Evolutionary conservation across 2,113 vertebrate species (phyloP).

Genomic region (Cryptoleucopteryx plumbea): DNA sequence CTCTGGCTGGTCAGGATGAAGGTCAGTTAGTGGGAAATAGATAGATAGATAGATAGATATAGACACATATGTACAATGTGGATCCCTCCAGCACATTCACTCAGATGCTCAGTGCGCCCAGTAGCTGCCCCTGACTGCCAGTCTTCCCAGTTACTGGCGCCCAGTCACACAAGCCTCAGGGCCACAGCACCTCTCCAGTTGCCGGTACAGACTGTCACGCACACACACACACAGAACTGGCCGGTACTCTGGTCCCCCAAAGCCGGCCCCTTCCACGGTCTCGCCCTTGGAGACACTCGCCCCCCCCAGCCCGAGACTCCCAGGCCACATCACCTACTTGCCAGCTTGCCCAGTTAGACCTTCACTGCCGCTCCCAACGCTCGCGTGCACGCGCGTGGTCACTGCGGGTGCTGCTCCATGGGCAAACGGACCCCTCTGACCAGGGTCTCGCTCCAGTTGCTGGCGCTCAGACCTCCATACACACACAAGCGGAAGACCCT

Average conservation of each 20-base stretch:
- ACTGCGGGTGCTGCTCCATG: not conserved
- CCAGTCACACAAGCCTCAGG: not conserved
- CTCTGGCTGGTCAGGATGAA: not conserved
- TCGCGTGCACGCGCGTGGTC: fast-evolving
- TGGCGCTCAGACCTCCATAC: not conserved
- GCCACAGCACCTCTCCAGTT: not conserved
- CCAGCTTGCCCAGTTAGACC: not conserved
- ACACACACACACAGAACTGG: not conserved
- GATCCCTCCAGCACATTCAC: not conserved
- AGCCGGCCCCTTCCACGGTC: not conserved
- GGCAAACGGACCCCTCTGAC: not conserved
- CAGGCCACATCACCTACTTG: not conserved
- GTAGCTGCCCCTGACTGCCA: not conserved
- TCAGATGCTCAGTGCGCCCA: not conserved
- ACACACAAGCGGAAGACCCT: not conserved
- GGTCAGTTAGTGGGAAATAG: not conserved
- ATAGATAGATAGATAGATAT: not conserved
- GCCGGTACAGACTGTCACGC: fast-evolving
- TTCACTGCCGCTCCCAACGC: not conserved
- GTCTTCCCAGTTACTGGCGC: not conserved
- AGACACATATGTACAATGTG: too few relatives aligned
- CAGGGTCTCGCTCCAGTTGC: not conserved
- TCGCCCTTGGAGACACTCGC: not conserved
- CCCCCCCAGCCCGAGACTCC: fast-evolving
- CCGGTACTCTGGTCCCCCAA: too few relatives aligned